Evolutionary conservation across 2,797 vertebrate species (phyloP).

Genomic region (Luscinia luscinia): DNA sequence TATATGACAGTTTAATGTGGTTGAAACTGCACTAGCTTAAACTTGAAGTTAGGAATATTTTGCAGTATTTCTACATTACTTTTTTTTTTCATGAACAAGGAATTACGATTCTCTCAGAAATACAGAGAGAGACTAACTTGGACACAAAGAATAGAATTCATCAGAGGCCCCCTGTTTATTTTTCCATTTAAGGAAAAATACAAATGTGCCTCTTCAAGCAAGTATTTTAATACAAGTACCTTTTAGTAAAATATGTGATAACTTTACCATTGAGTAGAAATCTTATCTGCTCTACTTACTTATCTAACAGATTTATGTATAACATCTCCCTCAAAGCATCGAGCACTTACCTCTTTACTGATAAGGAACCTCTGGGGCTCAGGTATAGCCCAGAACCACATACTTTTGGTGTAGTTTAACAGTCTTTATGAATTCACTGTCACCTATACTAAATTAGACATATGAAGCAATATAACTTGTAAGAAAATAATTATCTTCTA

Average conservation of each 20-base stretch:
- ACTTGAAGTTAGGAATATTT: not conserved
- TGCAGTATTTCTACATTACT: not conserved
- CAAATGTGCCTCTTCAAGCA: not conserved
- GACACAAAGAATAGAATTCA: not conserved
- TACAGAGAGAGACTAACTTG: not conserved
- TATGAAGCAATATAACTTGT: not conserved
- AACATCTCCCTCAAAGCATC: not conserved
- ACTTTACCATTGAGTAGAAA: not conserved
- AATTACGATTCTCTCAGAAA: not conserved
- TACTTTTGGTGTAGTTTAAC: not conserved
- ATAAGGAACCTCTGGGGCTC: not conserved
- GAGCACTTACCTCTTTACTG: not conserved
- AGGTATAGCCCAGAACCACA: not conserved
- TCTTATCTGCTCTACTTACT: not conserved
- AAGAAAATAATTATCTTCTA: not conserved
- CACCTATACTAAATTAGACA: not conserved
- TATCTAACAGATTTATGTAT: not conserved
- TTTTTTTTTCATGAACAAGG: not conserved
- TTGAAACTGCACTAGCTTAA: not conserved
- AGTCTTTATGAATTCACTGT: not conserved
- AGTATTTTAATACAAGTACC: not conserved
- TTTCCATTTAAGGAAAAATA: not conserved
- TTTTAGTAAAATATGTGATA: not conserved
- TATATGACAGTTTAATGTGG: not conserved
- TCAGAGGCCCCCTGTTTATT: not conserved